Evolutionary conservation across 2,888 invertebrate species (phyloP), one percentile per base, ranked within the genome.

Genomic region (Digitonthophagus gazella): DNA sequence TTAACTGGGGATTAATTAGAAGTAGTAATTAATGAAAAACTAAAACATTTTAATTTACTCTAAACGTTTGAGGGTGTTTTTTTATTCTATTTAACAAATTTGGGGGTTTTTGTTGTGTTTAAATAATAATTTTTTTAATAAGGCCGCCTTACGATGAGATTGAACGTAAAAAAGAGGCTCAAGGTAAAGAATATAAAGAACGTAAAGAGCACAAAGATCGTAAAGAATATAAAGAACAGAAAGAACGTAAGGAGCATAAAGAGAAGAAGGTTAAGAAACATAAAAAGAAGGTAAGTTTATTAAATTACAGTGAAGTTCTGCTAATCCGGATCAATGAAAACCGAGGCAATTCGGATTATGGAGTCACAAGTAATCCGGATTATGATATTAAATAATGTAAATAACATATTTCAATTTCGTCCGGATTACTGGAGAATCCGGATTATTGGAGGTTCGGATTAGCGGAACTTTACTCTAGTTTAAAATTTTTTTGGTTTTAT

Each of bases 241-340:
- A 77, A 58, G 78, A 78, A 22, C 77, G 77, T 28, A 82, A 83
- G 74, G 81, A 74, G 67, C 72, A 73, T n/a, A 75, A 76, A 66
- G 76, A 76, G 65, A 78, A 78, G 58, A 78, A 78, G 28, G 77
- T 77, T 28, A 82, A 83, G 74, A 81, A 74, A 67, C 72, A 74
- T n/a, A 79, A 80, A 54, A 84, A 83, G 71, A 79, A 80, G 73
- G 74, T 77, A 56, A 75, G 72, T 64, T 74, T 76, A n/a, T 28
- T 44, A 16, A 20, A 6, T 4, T 56, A 22, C 66, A n/a, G n/a
- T n/a, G n/a, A n/a, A n/a, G n/a, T n/a, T n/a, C n/a, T n/a, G n/a
- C n/a, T n/a, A n/a, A n/a, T n/a, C n/a, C n/a, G n/a, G n/a, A n/a
- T n/a, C n/a, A n/a, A n/a, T n/a, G n/a, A n/a, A n/a, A n/a, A n/a